Evolutionary conservation across 2,888 invertebrate genomes (phyloP).

Genomic region (Leucozona laternaria): DNA sequence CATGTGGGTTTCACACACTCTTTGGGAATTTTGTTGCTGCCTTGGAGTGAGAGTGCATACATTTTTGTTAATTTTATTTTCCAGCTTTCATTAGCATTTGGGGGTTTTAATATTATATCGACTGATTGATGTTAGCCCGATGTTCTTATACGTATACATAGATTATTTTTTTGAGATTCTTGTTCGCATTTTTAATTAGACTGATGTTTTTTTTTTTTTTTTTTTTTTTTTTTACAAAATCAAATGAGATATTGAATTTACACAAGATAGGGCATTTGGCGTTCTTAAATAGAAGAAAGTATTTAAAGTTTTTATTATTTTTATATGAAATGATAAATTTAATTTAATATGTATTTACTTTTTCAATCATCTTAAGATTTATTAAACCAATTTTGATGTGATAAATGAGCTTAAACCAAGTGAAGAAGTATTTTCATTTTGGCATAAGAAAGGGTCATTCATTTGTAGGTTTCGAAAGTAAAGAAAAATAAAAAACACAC

Average conservation of each 20-base stretch:
- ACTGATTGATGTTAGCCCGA: slow-evolving; percentile 4
- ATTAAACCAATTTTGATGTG: too few relatives aligned
- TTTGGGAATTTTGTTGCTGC: slow-evolving; percentile 11
- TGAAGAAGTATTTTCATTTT: too few relatives aligned
- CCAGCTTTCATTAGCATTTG: slow-evolving; percentile 32
- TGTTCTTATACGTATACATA: neutral
- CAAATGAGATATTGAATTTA: neutral
- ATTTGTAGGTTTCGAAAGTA: too few relatives aligned
- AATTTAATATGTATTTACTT: too few relatives aligned
- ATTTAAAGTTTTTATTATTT: too few relatives aligned
- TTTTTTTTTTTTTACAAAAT: neutral
- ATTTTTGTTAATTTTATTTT: slow-evolving; percentile 33
- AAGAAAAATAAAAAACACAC: too few relatives aligned
- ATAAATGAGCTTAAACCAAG: too few relatives aligned
- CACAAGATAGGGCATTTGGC: too few relatives aligned
- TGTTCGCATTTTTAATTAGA: neutral
- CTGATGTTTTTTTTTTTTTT: neutral
- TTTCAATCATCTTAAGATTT: too few relatives aligned
- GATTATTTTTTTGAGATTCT: neutral
- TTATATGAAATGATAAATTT: too few relatives aligned
- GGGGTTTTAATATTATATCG: slow-evolving; percentile 27
- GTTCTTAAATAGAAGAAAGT: too few relatives aligned
- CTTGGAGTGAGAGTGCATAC: neutral
- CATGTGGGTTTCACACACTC: slow-evolving; percentile 30
- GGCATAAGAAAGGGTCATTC: too few relatives aligned